Base-by-base conservation (phyloP, 2,113 vertebrate species). In the Vulpes ferrilata region DNA sequence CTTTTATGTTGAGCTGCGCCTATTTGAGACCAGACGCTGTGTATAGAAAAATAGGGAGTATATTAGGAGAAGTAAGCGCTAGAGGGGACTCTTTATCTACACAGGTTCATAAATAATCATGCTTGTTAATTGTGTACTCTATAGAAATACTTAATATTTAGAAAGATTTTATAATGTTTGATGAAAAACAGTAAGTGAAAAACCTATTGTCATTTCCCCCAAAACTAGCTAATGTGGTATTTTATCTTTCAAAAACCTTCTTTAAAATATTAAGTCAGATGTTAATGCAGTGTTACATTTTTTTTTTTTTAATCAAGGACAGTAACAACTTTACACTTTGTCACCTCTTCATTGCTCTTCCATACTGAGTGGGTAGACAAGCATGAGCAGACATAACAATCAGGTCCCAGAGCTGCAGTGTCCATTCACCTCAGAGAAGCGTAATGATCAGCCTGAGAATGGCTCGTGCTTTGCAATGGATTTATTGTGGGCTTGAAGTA, bases 181-280 rank as follows among this genome's bases (percentile, higher is more conserved):
- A 20, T 88, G 57, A 48, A 81, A 79, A 96, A 64, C 9, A 27
- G 1, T 73, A 69, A 90, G 94, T 81, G 48, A 48, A 91, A 93
- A 97, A 93, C n/a, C 64, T 76, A 59, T 48, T 83, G 55, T 67
- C 7, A 91, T 92, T 79, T 90, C 53, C 27, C 32, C 55, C 16
- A 43, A 55, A 88, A 79, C 51, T 86, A 82, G 25, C 79, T 65
- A 38, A 88, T 86, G 15, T 85, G 22, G 4, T 93, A 65, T 9
- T 65, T 96, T 97, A 62, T 73, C 57, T 87, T 60, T 48, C 10
- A 11, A 89, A 94, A 92, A 90, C 22, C 30, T 83, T 35, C 60
- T 96, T 64, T 35, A 6, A 62, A 57, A 78, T 57, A 27, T 92
- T 91, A 73, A 65, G 67, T 51, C 60, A 80, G 86, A 69, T 93